phyloP scores from a whole-genome alignment of 2,797 vertebrate genomes.

The Lagorchestes hirsutus region DNA sequence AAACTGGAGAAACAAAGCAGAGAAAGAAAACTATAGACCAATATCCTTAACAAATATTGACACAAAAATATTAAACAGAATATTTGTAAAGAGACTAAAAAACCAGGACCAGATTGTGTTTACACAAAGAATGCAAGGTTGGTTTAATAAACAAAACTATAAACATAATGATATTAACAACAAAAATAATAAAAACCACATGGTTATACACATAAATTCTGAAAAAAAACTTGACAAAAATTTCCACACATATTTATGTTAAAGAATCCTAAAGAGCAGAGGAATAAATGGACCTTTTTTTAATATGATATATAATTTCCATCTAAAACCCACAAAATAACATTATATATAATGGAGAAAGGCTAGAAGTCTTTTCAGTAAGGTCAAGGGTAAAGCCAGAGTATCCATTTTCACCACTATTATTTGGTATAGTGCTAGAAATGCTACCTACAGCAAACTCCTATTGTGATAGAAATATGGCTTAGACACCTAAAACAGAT shows the following conservation, averaged over 20 bases:
- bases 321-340: neutral
- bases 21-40: neutral
- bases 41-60: neutral
- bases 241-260: neutral
- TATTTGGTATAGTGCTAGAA: neutral
- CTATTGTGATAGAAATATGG: neutral
- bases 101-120: neutral
- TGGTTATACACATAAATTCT: neutral
- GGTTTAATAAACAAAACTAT: neutral
- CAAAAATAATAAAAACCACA: neutral
- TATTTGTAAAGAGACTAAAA: neutral
- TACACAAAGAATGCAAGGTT: neutral
- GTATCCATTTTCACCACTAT: neutral
- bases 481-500: neutral
- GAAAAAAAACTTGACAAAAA: neutral
- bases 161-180: neutral
- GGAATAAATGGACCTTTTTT: neutral
- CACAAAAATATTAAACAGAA: neutral
- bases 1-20: neutral
- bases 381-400: neutral
- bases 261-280: neutral
- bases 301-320: neutral
- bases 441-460: neutral
- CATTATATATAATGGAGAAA: neutral
- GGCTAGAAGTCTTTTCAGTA: neutral